Conservation (phyloP, 2,113 vertebrate genomes). For the Plotosus lineatus region DNA sequence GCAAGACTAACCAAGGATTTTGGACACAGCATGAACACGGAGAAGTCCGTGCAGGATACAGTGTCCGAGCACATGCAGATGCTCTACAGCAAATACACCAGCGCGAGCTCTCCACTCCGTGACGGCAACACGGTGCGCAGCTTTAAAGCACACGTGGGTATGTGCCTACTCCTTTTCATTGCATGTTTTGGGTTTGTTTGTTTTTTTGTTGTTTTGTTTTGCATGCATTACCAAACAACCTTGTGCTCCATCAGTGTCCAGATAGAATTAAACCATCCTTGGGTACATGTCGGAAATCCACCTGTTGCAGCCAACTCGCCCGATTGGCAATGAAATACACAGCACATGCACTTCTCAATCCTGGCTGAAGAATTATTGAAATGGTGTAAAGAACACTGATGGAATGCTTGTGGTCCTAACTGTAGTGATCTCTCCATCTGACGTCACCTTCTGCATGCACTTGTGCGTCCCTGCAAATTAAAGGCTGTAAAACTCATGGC, state of each 20-base stretch:
- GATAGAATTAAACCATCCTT: background rate
- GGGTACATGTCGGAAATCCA: too few relatives aligned
- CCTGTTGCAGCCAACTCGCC: slow-evolving; percentile 8
- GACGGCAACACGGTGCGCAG: slow-evolving; percentile 92
- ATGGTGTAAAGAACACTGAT: background rate
- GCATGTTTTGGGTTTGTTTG: background rate
- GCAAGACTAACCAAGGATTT: slow-evolving; percentile 55
- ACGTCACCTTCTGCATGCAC: slow-evolving; percentile 7
- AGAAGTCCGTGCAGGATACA: slow-evolving; percentile 69
- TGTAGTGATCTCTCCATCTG: background rate
- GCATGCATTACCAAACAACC: background rate
- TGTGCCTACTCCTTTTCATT: slow-evolving; percentile 44
- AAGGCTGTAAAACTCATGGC: slow-evolving; percentile 1
- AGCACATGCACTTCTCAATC: too few relatives aligned
- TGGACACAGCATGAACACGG: slow-evolving; percentile 45
- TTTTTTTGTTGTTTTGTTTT: background rate
- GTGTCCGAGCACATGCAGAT: slow-evolving; percentile 90
- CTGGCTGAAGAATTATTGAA: background rate
- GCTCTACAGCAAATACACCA: slow-evolving; percentile 84
- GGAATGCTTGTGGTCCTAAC: background rate
- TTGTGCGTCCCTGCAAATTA: slow-evolving; percentile 4
- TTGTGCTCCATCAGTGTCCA: background rate
- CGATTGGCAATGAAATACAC: background rate
- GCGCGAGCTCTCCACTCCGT: slow-evolving; percentile 68
- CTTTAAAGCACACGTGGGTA: slow-evolving; percentile 77